Conservation (phyloP, 1,140 invertebrate species). For the Sinonovacula constricta region DNA sequence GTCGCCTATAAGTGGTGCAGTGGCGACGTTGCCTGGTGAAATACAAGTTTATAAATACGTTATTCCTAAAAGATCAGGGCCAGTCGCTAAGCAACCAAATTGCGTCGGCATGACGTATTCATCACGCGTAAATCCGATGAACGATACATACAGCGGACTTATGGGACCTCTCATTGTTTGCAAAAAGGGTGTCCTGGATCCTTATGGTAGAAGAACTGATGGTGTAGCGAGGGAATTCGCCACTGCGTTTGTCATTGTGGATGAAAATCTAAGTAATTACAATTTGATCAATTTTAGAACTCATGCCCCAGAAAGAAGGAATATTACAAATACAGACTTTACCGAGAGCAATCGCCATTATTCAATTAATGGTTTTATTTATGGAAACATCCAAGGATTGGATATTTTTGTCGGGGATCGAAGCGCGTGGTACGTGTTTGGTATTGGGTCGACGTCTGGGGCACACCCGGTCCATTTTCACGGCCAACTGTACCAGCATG, state of each 20-base stretch:
- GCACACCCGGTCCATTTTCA: constrained; percentile 73
- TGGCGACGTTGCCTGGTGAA: constrained; percentile 32
- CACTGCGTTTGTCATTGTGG: constrained; percentile 62
- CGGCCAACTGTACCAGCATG: constrained; percentile 64
- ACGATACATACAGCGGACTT: constrained; percentile 66
- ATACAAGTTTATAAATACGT: constrained; percentile 60
- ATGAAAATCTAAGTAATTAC: constrained; percentile 72
- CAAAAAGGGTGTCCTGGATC: constrained; percentile 51
- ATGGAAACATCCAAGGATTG: constrained; percentile 62
- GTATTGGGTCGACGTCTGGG: constrained; percentile 63
- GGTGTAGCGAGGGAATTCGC: constrained; percentile 66
- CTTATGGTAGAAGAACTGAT: constrained; percentile 32
- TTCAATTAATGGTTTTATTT: constrained; percentile 68
- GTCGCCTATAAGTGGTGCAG: neutral
- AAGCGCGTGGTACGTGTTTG: constrained; percentile 68
- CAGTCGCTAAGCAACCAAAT: constrained; percentile 62
- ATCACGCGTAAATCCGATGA: constrained; percentile 63
- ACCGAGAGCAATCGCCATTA: constrained; percentile 64
- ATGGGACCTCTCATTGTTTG: constrained; percentile 71
- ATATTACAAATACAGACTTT: constrained; percentile 41
- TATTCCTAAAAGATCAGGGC: constrained; percentile 62
- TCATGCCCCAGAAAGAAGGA: constrained; percentile 55
- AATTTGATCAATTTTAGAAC: constrained; percentile 61
- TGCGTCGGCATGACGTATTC: constrained; percentile 70
- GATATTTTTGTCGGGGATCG: constrained; percentile 56